phyloP scores from a whole-genome alignment of 2,113 vertebrate species.

The Atlantisia rogersi region DNA sequence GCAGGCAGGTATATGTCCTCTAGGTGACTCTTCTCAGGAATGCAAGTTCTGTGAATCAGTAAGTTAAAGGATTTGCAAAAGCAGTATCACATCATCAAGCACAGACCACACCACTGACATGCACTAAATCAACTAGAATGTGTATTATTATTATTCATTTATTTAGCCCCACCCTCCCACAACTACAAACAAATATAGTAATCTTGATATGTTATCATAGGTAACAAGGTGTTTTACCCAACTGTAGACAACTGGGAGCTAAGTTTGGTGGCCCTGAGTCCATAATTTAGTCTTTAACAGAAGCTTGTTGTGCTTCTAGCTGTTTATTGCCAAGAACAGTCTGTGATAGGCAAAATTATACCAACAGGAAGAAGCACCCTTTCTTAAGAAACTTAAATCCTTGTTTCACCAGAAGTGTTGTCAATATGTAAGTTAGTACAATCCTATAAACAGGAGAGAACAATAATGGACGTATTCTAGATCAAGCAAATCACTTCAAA shows the following conservation, averaged over 20 bases:
- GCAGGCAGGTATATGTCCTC: neutral
- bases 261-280: neutral
- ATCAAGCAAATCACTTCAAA: neutral
- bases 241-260: neutral
- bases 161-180: neutral
- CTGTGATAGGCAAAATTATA: neutral
- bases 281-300: neutral
- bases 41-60: neutral
- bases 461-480: neutral
- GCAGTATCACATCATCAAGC: neutral
- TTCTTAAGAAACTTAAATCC: neutral
- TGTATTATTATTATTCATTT: neutral
- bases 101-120: neutral
- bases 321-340: neutral
- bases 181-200: neutral
- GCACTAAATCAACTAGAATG: neutral
- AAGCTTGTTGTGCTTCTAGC: neutral
- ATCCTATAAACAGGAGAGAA: neutral
- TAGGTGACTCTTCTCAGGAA: neutral
- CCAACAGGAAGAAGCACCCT: neutral
- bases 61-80: neutral
- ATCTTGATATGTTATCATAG: neutral
- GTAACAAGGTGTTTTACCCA: neutral
- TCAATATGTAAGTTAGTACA: neutral
- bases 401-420: neutral